A percentile compares a stretch with the other conserved stretches of the same genome.
phyloP scores from a whole-genome alignment of 2,113 vertebrate genomes.

The Acrocephalus arundinaceus region DNA sequence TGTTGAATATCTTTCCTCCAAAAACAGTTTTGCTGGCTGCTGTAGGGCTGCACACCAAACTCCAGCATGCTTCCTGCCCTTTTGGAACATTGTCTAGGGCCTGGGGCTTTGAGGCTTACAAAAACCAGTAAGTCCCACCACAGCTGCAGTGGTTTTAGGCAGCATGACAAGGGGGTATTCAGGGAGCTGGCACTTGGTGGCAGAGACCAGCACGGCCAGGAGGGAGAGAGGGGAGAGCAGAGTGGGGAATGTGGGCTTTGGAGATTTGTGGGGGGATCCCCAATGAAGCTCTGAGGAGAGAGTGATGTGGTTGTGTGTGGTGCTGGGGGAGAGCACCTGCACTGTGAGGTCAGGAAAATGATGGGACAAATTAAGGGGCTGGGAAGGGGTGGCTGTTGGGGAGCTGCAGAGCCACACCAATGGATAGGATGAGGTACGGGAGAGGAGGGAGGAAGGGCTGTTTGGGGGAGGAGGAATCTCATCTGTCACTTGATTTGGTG shows the following conservation, averaged over 20 bases:
- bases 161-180: not conserved
- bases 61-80: not conserved
- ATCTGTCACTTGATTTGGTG: not conserved
- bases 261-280: not conserved
- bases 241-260: fast-evolving
- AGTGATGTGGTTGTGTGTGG: not conserved
- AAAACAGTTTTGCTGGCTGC: not conserved
- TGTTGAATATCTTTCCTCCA: not conserved
- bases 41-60: not conserved
- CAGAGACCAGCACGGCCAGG: not conserved
- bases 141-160: not conserved
- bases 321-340: not conserved
- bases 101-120: not conserved
- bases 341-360: not conserved
- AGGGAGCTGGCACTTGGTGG: not conserved
- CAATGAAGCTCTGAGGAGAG: not conserved
- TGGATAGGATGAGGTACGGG: not conserved
- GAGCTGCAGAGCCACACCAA: fast-evolving
- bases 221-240: not conserved
- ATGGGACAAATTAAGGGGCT: not conserved
- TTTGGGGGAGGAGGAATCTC: not conserved
- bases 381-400: not conserved
- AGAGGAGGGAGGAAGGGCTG: not conserved
- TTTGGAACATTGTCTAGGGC: not conserved
- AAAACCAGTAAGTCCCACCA: not conserved